Percentiles rank a stretch among this genome's conserved stretches.
phyloP scores from a whole-genome alignment of 2,888 invertebrate species.

The Chrysotoxum bicinctum region DNA sequence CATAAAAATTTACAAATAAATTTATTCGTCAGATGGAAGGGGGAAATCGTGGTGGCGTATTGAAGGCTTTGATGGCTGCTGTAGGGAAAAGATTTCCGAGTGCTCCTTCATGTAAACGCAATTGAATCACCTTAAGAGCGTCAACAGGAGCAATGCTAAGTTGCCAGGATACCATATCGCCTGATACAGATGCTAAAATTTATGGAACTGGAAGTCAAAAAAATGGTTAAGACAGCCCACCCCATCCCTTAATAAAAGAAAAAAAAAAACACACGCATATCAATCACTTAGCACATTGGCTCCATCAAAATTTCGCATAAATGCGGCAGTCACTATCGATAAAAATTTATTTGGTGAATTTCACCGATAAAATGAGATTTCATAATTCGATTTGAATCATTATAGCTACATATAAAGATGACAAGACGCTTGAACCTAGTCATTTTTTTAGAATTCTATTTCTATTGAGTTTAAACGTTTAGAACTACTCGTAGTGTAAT shows the following conservation, averaged over 20 bases:
- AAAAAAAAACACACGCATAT: constrained; percentile 52
- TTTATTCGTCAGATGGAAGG: constrained; percentile 2
- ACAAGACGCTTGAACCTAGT: too few species aligned
- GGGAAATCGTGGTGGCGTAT: not conserved
- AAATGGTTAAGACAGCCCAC: not conserved
- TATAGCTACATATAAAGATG: too few species aligned
- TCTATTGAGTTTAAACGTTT: too few species aligned
- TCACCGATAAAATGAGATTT: not conserved
- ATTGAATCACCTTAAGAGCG: constrained; percentile 53
- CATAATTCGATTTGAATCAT: too few species aligned
- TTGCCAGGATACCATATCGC: not conserved
- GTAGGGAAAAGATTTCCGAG: constrained; percentile 11
- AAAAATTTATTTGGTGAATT: not conserved
- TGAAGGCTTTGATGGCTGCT: not conserved
- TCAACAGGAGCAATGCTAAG: not conserved
- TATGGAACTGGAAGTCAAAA: not conserved
- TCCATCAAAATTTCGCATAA: constrained; percentile 36
- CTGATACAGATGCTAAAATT: not conserved
- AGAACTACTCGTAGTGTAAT: too few species aligned
- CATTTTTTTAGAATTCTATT: too few species aligned
- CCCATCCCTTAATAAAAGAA: not conserved
- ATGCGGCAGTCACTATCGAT: constrained; percentile 55
- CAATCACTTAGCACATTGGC: constrained; percentile 59
- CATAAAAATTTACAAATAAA: constrained; percentile 49
- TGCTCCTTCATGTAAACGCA: constrained; percentile 58